A percentile compares a stretch with the other conserved stretches of the same genome.
These are phyloP conservation scores for Enteromius mattozi DNA, from an alignment of 2,797 vertebrate genomes.

Conservation along the genomic window DNA sequence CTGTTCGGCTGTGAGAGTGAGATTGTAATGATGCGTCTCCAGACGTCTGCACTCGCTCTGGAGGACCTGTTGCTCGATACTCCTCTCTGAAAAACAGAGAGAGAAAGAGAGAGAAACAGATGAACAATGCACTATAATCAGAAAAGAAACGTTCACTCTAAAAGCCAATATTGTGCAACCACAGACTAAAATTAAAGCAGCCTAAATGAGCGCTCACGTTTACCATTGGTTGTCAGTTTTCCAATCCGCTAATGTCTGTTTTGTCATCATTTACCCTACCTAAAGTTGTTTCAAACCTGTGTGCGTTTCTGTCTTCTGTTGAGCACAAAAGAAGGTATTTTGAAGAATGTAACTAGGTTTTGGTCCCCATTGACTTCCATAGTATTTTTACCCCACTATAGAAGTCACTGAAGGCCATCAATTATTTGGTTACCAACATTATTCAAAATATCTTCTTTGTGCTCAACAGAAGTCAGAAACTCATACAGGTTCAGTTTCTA, in stretches of 20 bases:
- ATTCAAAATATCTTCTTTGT: background rate
- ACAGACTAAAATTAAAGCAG: background rate
- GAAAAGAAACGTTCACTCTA: background rate
- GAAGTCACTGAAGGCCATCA: background rate
- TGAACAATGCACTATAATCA: background rate
- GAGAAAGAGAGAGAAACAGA: background rate
- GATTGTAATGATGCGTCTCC: slow-evolving; percentile 95
- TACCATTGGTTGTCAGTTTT: background rate
- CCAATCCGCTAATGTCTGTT: background rate
- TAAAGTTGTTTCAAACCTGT: background rate
- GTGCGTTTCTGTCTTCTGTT: background rate
- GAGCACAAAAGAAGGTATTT: background rate
- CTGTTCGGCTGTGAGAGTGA: slow-evolving; percentile 93
- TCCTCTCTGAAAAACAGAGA: slow-evolving; percentile 84
- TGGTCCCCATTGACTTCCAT: background rate
- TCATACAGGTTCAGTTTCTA: background rate
- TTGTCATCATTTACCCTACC: background rate
- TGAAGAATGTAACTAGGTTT: background rate
- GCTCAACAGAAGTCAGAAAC: background rate
- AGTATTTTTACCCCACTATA: background rate
- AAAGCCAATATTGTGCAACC: background rate
- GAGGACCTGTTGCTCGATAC: slow-evolving; percentile 92
- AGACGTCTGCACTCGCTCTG: slow-evolving; percentile 93
- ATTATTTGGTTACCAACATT: background rate
- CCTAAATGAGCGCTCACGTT: background rate